phyloP scores from a whole-genome alignment of 2,797 vertebrate genomes.

The Dendrocincla fuliginosa region DNA sequence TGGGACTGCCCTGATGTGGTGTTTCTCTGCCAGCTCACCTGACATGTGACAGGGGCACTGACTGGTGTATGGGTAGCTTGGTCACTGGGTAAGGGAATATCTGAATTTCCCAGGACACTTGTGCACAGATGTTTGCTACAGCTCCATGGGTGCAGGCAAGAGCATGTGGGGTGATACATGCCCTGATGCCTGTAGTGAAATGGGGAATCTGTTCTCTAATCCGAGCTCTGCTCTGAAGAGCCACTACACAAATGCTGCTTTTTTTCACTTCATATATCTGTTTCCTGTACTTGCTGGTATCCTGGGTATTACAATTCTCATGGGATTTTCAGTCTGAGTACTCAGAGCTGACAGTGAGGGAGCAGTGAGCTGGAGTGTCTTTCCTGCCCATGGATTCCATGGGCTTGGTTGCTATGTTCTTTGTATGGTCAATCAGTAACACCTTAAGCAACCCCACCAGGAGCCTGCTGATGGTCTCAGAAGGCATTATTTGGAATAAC shows the following conservation, averaged over 20 bases:
- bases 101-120: not conserved
- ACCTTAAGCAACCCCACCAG: not conserved
- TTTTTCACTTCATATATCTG: not conserved
- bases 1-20: not conserved
- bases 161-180: not conserved
- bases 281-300: not conserved
- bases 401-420: not conserved
- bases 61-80: not conserved
- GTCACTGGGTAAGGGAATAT: not conserved
- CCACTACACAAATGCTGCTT: not conserved
- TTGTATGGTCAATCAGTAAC: constrained; percentile 12
- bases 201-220: not conserved
- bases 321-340: not conserved
- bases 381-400: not conserved
- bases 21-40: not conserved
- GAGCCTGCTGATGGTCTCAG: not conserved
- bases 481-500: constrained; percentile 30
- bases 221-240: not conserved
- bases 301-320: not conserved
- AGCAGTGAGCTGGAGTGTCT: not conserved
- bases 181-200: not conserved
- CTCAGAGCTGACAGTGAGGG: not conserved
- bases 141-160: not conserved
- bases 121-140: not conserved
- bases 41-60: not conserved